phyloP scores from a whole-genome alignment of 2,888 invertebrate genomes.

The Chironomus tentans region DNA sequence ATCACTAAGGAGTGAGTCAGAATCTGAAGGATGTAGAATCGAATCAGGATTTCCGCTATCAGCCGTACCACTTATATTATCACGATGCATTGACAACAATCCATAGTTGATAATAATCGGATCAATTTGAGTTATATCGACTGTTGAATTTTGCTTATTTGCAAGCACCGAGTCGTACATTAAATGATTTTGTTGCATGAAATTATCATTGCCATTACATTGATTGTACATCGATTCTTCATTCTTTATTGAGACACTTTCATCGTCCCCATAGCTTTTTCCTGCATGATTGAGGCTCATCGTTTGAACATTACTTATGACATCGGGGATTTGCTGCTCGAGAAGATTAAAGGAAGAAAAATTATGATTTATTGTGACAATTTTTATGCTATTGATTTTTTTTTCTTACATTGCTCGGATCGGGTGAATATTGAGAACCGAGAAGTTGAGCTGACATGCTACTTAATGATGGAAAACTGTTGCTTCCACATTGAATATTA shows the following conservation, averaged over 20 bases:
- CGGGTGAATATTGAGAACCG: background rate
- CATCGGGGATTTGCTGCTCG: constrained; percentile 47
- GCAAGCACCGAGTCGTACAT: constrained; percentile 45
- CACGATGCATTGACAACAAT: background rate
- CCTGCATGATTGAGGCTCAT: constrained; percentile 49
- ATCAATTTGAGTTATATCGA: constrained; percentile 29
- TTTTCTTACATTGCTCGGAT: background rate
- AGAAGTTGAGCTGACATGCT: background rate
- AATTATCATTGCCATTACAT: constrained; percentile 30
- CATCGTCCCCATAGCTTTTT: constrained; percentile 58
- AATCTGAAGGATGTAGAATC: constrained; percentile 39
- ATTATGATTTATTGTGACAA: background rate
- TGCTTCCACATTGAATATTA: constrained; percentile 43
- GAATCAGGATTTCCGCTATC: constrained; percentile 39
- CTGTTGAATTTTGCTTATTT: constrained; percentile 31
- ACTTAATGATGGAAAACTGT: background rate
- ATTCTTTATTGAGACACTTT: constrained; percentile 40
- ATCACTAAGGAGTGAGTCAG: constrained; percentile 45
- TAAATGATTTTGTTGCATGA: constrained; percentile 29
- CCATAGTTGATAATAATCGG: constrained; percentile 5
- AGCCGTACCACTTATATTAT: constrained; percentile 27
- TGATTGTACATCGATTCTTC: constrained; percentile 53
- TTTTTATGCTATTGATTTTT: background rate
- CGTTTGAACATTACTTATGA: constrained; percentile 46
- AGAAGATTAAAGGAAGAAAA: constrained; percentile 8